These are phyloP conservation scores for Melanotaenia duboulayi DNA, from an alignment of 2,113 vertebrate species.

Conservation along the genomic window DNA sequence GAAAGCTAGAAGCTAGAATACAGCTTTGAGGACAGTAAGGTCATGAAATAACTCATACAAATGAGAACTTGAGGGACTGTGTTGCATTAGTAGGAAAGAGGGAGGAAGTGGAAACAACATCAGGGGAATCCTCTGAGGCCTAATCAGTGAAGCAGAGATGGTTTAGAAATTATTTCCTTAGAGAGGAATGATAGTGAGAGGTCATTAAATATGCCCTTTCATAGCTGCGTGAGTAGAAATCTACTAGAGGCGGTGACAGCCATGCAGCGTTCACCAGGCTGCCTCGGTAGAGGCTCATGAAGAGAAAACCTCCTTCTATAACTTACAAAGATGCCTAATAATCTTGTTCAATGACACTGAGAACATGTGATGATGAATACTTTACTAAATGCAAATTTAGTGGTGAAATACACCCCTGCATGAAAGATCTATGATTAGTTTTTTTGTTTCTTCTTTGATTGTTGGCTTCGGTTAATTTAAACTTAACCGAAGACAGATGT, in stretches of 20 bases:
- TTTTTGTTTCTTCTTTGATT: background rate
- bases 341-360: background rate
- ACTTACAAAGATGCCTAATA: background rate
- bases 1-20: conserved; percentile 17
- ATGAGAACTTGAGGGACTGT: conserved; percentile 66
- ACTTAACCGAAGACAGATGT: conserved; percentile 8
- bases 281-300: conserved; percentile 10
- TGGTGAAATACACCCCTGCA: background rate
- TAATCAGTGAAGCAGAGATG: conserved; percentile 69
- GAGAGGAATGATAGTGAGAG: conserved; percentile 73
- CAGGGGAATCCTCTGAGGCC: conserved; percentile 70
- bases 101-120: conserved; percentile 59
- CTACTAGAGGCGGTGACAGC: conserved; percentile 37
- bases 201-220: conserved; percentile 75
- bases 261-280: conserved; percentile 41
- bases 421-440: background rate
- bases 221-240: conserved; percentile 48
- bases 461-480: conserved; percentile 3
- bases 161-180: conserved; percentile 67
- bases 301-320: conserved; percentile 10
- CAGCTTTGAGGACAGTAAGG: conserved; percentile 37
- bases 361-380: conserved; percentile 4
- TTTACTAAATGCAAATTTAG: conserved; percentile 7
- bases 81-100: conserved; percentile 46
- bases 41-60: conserved; percentile 59